phyloP scores from a whole-genome alignment of 2,797 vertebrate species.

The Gymnocypris eckloni region DNA sequence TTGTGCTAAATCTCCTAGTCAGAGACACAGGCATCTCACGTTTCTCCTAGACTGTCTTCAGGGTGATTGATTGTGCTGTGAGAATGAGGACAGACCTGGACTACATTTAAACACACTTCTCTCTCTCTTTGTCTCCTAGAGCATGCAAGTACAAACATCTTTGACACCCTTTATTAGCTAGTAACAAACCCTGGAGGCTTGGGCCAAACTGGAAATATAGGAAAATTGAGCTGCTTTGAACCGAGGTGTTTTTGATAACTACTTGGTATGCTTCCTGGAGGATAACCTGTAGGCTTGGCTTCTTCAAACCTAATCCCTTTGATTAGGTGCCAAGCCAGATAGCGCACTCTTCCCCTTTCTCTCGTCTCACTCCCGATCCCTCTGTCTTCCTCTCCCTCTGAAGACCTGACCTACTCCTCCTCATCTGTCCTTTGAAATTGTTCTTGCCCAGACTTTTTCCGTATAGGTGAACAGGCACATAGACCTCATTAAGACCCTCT shows the following conservation, averaged over 20 bases:
- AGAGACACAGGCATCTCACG: slow-evolving; percentile 39
- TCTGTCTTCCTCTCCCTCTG: slow-evolving; percentile 65
- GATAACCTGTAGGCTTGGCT: slow-evolving; percentile 98
- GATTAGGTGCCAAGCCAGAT: slow-evolving; percentile 99
- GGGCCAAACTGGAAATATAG: slow-evolving; percentile 93
- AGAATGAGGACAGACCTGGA: slow-evolving; percentile 72
- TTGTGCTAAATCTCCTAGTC: slow-evolving; percentile 47
- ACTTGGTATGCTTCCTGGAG: slow-evolving; percentile 98
- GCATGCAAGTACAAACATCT: slow-evolving; percentile 91
- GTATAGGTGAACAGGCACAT: slow-evolving; percentile 79
- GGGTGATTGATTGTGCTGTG: slow-evolving; percentile 76
- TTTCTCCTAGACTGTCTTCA: slow-evolving; percentile 50
- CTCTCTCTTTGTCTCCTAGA: slow-evolving; percentile 73
- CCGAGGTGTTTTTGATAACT: slow-evolving; percentile 99
- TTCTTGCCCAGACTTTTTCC: slow-evolving; percentile 75
- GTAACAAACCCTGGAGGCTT: slow-evolving; percentile 87
- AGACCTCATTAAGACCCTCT: slow-evolving; percentile 81
- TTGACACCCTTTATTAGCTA: slow-evolving; percentile 85
- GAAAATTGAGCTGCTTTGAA: slow-evolving; percentile 99
- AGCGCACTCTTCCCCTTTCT: slow-evolving; percentile 68
- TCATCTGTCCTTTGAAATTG: slow-evolving; percentile 87
- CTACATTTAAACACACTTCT: slow-evolving; percentile 69
- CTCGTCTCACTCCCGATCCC: slow-evolving; percentile 35
- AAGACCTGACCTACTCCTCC: slow-evolving; percentile 76
- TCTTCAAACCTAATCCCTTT: slow-evolving; percentile 98